Evolutionary conservation across 2,888 invertebrate species (phyloP), one percentile per base, ranked within the genome.

Genomic region (Helicoverpa assulta): DNA sequence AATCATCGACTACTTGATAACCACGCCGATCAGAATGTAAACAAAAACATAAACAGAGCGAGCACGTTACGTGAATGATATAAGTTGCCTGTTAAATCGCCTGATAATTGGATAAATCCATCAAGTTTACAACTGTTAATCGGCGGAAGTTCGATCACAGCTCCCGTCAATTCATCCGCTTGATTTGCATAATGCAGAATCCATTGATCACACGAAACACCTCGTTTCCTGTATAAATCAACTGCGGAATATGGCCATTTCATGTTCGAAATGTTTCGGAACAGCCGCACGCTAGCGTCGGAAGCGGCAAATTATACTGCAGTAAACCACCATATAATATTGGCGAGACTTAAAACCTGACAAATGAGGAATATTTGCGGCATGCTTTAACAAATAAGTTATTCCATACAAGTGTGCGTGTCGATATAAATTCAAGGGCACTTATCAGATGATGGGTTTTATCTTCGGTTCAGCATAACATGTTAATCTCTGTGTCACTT

Each of bases 211-310:
- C 87, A 84, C 81, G 80, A 81, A 85, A 85, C 83, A 73, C 70
- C 72, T 82, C 81, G 84, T 82, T 88, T 92, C 92, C 93, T 91
- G 89, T 85, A 81, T 80, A 82, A 85, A 88, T 86, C 78, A 81
- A 85, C 82, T 79, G 85, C 88, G 89, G 90, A 89, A 87, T 86
- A 82, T 74, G 82, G 73, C 81, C 74, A 87, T 92, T 90, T 86
- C 76, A 81, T 80, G 86, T 87, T 87, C 85, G 83, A 89, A 90
- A 86, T 82, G 85, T 85, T 85, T 85, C 75, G 82, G 79, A 79
- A 71, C 74, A 72, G 67, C 71, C 85, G 76, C 92, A 92, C 89
- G 90, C 91, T 81, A 91, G 69, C 78, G 70, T 87, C 91, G 92
- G 92, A 92, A 93, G 90, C 86, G 54, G 82, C 66, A 73, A 80